Evolutionary conservation across 2,797 vertebrate genomes (phyloP).

Genomic region (Loris lydekkerianus): DNA sequence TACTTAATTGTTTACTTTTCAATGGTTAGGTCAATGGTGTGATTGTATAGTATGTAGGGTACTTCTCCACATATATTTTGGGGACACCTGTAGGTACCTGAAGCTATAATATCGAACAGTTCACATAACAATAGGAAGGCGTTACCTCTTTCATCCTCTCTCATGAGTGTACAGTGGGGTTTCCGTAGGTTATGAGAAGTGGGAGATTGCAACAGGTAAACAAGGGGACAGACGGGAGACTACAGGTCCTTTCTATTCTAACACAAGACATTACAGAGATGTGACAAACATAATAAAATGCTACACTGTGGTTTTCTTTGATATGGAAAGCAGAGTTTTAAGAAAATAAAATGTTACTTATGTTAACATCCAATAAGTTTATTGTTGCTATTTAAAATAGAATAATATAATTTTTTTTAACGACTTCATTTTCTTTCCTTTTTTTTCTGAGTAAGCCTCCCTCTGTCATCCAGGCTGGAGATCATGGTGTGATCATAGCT

Average conservation of each 20-base stretch:
- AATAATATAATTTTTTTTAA: background rate
- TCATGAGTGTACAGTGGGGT: background rate
- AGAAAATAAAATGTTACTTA: background rate
- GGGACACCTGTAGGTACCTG: background rate
- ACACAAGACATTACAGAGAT: background rate
- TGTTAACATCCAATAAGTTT: background rate
- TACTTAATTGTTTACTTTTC: conserved; percentile 19
- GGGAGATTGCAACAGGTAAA: background rate
- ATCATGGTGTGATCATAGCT: background rate
- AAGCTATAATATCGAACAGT: background rate
- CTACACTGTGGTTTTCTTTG: background rate
- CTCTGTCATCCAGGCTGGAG: background rate
- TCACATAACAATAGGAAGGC: background rate
- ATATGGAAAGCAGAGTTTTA: background rate
- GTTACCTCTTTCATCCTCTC: background rate
- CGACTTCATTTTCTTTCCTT: background rate
- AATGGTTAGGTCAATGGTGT: background rate
- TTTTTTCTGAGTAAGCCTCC: background rate
- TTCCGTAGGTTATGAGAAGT: background rate
- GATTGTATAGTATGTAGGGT: background rate
- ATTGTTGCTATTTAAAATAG: conserved; percentile 24
- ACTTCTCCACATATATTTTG: background rate
- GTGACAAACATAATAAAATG: background rate
- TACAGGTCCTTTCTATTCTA: background rate
- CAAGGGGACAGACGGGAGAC: background rate